phyloP scores from a whole-genome alignment of 2,797 vertebrate species.

The Lateolabrax maculatus region DNA sequence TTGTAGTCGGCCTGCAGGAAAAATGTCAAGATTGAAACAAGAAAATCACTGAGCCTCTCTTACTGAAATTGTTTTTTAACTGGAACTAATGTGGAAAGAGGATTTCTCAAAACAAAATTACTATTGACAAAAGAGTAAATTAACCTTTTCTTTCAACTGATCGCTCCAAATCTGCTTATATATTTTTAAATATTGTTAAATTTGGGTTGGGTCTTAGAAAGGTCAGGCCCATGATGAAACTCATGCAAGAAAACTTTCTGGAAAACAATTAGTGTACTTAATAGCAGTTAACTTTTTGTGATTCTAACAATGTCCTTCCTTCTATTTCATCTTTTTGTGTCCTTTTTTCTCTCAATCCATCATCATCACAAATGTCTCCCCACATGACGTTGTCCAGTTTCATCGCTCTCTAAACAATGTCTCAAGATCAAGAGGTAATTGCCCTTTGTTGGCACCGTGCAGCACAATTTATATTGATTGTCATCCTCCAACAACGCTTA shows the following conservation, averaged over 20 bases:
- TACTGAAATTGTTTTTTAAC: conserved; percentile 16
- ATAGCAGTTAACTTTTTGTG: background rate
- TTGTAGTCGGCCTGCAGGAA: background rate
- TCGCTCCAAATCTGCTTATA: background rate
- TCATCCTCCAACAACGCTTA: conserved; percentile 34
- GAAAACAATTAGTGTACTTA: background rate
- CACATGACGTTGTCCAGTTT: background rate
- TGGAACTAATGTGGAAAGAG: conserved; percentile 16
- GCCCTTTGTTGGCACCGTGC: conserved; percentile 32
- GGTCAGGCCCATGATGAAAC: background rate
- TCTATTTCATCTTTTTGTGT: background rate
- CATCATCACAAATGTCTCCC: conserved; percentile 14
- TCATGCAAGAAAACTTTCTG: conserved; percentile 5
- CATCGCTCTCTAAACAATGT: conserved; percentile 11
- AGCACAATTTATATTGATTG: conserved; percentile 42
- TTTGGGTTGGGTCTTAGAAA: background rate
- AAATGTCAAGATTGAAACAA: background rate
- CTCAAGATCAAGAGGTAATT: conserved; percentile 50
- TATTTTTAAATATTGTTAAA: conserved; percentile 16
- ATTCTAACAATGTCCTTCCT: background rate
- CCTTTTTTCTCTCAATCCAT: background rate
- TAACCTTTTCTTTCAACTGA: background rate
- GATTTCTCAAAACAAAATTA: conserved; percentile 25
- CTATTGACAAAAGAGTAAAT: conserved; percentile 11
- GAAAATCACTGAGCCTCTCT: background rate